Base-by-base conservation (phyloP, 2,797 vertebrate genomes). In the Sebastes jordani region DNA sequence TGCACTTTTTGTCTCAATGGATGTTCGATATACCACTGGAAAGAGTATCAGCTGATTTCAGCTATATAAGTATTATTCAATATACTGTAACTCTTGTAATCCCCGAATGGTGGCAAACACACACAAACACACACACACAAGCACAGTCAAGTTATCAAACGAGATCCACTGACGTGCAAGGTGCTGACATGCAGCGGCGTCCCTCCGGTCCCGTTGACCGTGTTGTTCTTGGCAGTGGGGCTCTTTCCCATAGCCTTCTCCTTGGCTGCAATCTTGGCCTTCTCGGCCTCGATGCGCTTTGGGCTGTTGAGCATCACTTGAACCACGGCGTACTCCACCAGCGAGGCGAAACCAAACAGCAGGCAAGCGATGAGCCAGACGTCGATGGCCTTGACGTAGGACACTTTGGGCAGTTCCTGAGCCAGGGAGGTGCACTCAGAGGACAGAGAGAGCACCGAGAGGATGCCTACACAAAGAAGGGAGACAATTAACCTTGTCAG, bases 331-430 rank as follows among this genome's bases (percentile, higher is more conserved):
- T 99, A 99, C 86, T 99, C 98, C 87, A 99, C 99, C 93, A 99
- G 94, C 0, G 98, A 99, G 46, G 99, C 98, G 59, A 99, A 99
- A 25, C 98, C 98, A 32, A 99, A 99, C 91, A 99, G 97, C 90
- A 99, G 97, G 90, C 99, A 99, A n/a, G 97, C 97, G 42, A 99
- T 99, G 85, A 99, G 96, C 98, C 99, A 99, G 74, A 99, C 96
- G 61, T 99, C 98, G 65, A 99, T 97, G 80, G 99, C 99, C 95
- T 99, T 99, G 86, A 99, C 99, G 0, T 99, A 99, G 74, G 98
- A 99, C 76, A 99, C 99, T 92, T 99, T 99, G 80, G 99, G 99
- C 76, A 99, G 95, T 91, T 99, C 98, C 0, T 97, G 97, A 0
- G 99, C 98, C 89, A 99, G 94, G 16, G 97, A 98, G 6, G 97